A percentile compares a stretch with the other conserved stretches of the same genome.
Evolutionary conservation across 2,888 invertebrate genomes (phyloP).

Genomic region (Glyphotaelius pellucidus): DNA sequence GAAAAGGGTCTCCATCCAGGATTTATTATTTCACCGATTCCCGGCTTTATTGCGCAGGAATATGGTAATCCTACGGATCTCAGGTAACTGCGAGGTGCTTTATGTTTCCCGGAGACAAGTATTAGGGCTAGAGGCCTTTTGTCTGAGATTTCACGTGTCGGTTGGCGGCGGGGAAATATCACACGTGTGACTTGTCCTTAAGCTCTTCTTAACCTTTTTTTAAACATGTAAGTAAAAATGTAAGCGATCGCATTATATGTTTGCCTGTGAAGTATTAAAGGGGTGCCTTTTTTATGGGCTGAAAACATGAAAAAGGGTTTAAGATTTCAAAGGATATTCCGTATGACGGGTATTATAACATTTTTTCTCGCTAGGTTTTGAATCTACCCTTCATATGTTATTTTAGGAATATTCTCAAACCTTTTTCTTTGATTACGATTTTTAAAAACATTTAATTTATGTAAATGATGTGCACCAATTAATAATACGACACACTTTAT

Average conservation of each 20-base stretch:
- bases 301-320: background rate
- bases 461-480: too few relatives aligned
- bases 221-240: constrained; percentile 31
- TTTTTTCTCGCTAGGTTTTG: background rate
- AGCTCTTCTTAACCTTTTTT: constrained; percentile 33
- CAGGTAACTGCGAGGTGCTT: constrained; percentile 11
- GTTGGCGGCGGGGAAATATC: background rate
- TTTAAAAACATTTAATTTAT: too few relatives aligned
- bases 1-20: background rate
- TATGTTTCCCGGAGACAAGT: constrained; percentile 15
- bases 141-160: constrained; percentile 11
- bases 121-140: constrained; percentile 31
- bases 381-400: background rate
- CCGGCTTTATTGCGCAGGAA: constrained; percentile 13
- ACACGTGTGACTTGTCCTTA: constrained; percentile 20
- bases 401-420: background rate
- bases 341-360: background rate
- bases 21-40: background rate
- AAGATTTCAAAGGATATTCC: background rate
- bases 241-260: background rate
- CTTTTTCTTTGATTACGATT: background rate
- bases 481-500: too few relatives aligned
- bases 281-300: background rate
- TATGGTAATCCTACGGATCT: constrained; percentile 22
- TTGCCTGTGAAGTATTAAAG: background rate